A percentile compares a stretch with the other conserved stretches of the same genome.
Conservation (phyloP, 2,113 vertebrate genomes). For the Telmatochromis sp. region DNA sequence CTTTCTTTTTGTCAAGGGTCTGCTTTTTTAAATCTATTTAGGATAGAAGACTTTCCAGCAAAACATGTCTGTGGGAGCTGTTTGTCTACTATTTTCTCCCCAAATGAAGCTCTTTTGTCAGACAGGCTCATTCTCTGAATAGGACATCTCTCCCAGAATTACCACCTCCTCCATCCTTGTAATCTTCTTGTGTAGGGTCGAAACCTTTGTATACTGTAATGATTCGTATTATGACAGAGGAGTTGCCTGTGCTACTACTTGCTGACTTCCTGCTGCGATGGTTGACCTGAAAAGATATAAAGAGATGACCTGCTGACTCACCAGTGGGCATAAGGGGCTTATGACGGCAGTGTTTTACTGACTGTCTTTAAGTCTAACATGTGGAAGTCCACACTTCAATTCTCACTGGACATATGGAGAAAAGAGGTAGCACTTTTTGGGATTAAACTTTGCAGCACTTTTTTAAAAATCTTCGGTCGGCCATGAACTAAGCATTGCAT, state of each 20-base stretch:
- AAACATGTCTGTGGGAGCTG: not conserved
- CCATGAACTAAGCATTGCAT: fast-evolving
- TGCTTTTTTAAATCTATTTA: not conserved
- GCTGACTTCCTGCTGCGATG: not conserved
- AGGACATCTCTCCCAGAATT: not conserved
- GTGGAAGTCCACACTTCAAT: not conserved
- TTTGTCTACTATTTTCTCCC: not conserved
- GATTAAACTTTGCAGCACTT: not conserved
- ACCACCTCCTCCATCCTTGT: not conserved
- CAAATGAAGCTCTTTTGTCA: not conserved
- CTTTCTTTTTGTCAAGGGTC: not conserved
- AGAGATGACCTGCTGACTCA: not conserved
- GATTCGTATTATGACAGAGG: not conserved
- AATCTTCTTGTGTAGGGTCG: not conserved
- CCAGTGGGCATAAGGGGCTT: not conserved
- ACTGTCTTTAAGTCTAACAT: not conserved
- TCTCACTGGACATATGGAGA: not conserved
- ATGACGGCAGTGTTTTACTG: not conserved
- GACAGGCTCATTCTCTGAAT: not conserved
- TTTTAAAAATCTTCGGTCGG: not conserved
- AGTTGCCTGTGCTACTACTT: not conserved
- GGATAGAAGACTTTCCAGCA: not conserved
- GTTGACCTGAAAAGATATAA: not conserved
- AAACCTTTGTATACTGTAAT: not conserved
- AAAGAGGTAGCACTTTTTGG: not conserved